A percentile compares a stretch with the other conserved stretches of the same genome.
phyloP scores from a whole-genome alignment of 2,888 invertebrate genomes.

The Lycia hirtaria region DNA sequence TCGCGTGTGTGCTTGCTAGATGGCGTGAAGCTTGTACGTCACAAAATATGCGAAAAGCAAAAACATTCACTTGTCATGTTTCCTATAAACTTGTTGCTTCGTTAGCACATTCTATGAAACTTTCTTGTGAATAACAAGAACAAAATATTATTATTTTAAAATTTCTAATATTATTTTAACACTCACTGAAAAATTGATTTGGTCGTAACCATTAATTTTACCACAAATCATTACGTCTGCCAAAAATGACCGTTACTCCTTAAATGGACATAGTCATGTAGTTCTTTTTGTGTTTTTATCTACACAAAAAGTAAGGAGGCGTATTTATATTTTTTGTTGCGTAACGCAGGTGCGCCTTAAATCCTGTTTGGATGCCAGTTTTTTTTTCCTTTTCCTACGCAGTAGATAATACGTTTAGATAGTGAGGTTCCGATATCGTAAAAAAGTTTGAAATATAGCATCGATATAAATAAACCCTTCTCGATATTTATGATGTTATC shows the following conservation, averaged over 20 bases:
- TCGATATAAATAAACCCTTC: slow-evolving; percentile 2
- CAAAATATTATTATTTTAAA: too few relatives aligned
- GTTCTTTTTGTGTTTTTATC: slow-evolving; percentile 39
- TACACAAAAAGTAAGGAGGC: slow-evolving; percentile 47
- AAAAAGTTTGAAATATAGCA: slow-evolving; percentile 23
- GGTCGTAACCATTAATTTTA: too few relatives aligned
- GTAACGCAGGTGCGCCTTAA: slow-evolving; percentile 73
- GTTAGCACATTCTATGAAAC: too few relatives aligned
- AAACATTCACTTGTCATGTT: too few relatives aligned
- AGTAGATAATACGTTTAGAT: slow-evolving; percentile 36
- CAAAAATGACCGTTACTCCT: slow-evolving; percentile 9
- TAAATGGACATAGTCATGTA: slow-evolving; percentile 9
- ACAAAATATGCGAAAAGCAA: too few relatives aligned
- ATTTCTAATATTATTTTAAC: too few relatives aligned
- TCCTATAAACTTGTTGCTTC: too few relatives aligned
- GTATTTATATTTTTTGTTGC: slow-evolving; percentile 65
- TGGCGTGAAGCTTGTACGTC: too few relatives aligned
- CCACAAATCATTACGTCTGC: not conserved
- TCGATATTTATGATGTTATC: not conserved
- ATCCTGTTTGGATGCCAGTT: slow-evolving; percentile 56
- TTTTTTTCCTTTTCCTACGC: slow-evolving; percentile 44
- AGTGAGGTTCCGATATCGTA: slow-evolving; percentile 14
- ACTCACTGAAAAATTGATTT: not conserved
- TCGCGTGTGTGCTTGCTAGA: too few relatives aligned
- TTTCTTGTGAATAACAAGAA: too few relatives aligned